Evolutionary conservation across 1,140 invertebrate species (phyloP).

Genomic region (Paralvinella palmiformis): DNA sequence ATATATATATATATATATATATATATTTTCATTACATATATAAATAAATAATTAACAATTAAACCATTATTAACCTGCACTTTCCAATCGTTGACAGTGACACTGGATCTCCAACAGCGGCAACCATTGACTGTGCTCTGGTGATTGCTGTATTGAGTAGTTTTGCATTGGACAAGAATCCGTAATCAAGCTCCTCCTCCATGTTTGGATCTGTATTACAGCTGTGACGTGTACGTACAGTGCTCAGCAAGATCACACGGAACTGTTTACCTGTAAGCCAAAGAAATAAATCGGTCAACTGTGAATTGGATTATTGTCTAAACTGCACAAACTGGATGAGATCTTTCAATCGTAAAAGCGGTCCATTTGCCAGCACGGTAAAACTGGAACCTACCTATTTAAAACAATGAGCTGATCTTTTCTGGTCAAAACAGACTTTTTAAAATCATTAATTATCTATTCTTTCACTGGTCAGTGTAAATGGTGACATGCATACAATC

Average conservation of each 20-base stretch:
- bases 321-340: too few species aligned
- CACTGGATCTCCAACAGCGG: slow-evolving; percentile 80
- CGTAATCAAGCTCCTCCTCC: slow-evolving; percentile 67
- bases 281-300: too few species aligned
- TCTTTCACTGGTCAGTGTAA: too few species aligned
- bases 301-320: too few species aligned
- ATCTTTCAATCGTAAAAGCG: too few species aligned
- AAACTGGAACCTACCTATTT: too few species aligned
- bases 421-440: too few species aligned
- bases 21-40: neutral
- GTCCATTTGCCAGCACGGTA: too few species aligned
- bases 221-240: slow-evolving; percentile 70
- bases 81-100: slow-evolving; percentile 76
- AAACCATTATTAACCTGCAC: slow-evolving; percentile 57
- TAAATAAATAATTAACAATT: neutral
- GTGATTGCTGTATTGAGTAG: slow-evolving; percentile 82
- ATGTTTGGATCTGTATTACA: slow-evolving; percentile 53
- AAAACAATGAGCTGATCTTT: too few species aligned
- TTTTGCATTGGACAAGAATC: slow-evolving; percentile 78
- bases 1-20: too few species aligned
- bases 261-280: slow-evolving; percentile 69
- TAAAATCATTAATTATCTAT: too few species aligned
- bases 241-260: slow-evolving; percentile 75
- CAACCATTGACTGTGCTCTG: slow-evolving; percentile 76
- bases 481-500: too few species aligned